Percentiles rank a stretch among this genome's conserved stretches.
Conservation (phyloP, 2,797 vertebrate species). For the Glossophaga mutica region DNA sequence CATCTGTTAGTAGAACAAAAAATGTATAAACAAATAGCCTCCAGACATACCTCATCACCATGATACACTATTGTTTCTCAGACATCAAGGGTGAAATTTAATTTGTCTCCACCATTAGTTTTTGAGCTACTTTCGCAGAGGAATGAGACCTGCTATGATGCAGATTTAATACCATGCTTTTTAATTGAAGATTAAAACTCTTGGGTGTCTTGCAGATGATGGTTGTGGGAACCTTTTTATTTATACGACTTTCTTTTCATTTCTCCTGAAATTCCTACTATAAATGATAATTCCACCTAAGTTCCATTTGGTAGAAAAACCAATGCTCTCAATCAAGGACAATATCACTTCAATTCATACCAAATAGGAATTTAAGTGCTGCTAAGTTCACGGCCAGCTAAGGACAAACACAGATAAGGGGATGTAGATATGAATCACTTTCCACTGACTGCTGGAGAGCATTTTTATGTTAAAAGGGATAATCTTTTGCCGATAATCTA, state of each 20-base stretch:
- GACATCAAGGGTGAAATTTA: neutral
- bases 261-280: neutral
- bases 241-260: neutral
- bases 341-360: neutral
- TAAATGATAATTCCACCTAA: constrained; percentile 15
- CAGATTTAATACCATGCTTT: neutral
- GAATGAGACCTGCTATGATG: neutral
- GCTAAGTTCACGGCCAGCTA: neutral
- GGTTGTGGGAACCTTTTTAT: neutral
- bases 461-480: constrained; percentile 44
- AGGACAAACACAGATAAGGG: constrained; percentile 6
- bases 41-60: neutral
- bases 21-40: neutral
- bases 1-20: neutral
- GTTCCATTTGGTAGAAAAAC: constrained; percentile 36
- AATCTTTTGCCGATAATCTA: constrained; percentile 12
- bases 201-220: neutral
- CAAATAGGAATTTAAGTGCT: constrained; percentile 8
- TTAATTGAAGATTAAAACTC: neutral
- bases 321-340: neutral
- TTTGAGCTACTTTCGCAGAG: neutral
- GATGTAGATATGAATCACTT: neutral
- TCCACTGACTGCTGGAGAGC: neutral
- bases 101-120: neutral
- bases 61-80: neutral